These are phyloP conservation scores for fruit fly (Drosophila melanogaster) DNA, from an alignment of 1,140 invertebrate genomes.

Conservation along the genomic window DNA sequence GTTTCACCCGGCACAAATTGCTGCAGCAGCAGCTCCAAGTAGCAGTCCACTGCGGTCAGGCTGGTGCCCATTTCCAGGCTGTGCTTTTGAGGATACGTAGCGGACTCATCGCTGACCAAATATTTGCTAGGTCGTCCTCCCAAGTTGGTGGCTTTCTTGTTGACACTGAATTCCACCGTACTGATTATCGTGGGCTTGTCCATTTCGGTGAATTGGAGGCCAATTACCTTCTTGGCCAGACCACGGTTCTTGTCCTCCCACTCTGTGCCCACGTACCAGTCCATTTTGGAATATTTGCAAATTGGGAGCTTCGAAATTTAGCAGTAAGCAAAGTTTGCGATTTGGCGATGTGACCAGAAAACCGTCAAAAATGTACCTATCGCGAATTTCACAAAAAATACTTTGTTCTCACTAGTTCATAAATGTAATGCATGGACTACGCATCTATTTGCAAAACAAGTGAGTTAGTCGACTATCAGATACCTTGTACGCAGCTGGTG, in stretches of 20 bases:
- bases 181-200: constrained; percentile 63
- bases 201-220: constrained; percentile 47
- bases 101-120: constrained; percentile 16
- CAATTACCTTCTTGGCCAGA: constrained; percentile 65
- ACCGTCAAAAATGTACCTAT: not conserved
- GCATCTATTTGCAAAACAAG: too few relatives aligned
- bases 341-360: not conserved
- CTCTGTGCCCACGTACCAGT: constrained; percentile 78
- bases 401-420: not conserved
- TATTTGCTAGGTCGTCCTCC: constrained; percentile 55
- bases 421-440: not conserved
- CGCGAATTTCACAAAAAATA: not conserved
- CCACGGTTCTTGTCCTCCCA: constrained; percentile 62
- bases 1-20: constrained; percentile 77
- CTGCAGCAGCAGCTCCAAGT: constrained; percentile 74
- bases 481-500: too few relatives aligned
- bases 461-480: too few relatives aligned
- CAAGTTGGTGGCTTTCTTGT: constrained; percentile 46
- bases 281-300: constrained; percentile 38
- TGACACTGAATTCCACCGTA: constrained; percentile 57
- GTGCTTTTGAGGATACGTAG: constrained; percentile 25
- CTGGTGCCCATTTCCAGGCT: constrained; percentile 66
- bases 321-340: not conserved
- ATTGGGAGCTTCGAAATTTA: not conserved
- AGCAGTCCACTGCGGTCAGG: constrained; percentile 73